Conservation (phyloP, 2,888 invertebrate species). For the Drepanosiphum platanoidis region DNA sequence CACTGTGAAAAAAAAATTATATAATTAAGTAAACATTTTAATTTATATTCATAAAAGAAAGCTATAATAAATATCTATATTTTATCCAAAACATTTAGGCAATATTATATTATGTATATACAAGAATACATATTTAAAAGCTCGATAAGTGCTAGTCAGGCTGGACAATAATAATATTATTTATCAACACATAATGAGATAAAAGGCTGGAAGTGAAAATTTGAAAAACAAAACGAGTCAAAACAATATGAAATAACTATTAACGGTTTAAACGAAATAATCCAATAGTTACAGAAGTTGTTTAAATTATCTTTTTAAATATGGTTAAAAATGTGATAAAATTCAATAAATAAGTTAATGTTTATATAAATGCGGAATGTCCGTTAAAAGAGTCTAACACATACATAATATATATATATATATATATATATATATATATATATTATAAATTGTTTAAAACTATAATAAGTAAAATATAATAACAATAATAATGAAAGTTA, state of each 20-base stretch:
- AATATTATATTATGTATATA: conserved; percentile 18
- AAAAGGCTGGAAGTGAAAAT: background rate
- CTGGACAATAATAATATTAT: conserved; percentile 3
- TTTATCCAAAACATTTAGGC: conserved; percentile 33
- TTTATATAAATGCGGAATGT: conserved; percentile 60
- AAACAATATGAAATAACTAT: conserved; percentile 22
- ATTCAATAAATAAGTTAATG: conserved; percentile 39
- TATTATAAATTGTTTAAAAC: conserved; percentile 35
- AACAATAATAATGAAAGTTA: conserved; percentile 45
- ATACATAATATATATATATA: conserved; percentile 41
- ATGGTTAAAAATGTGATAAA: conserved; percentile 50
- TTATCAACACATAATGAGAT: background rate
- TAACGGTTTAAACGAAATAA: conserved; percentile 26
- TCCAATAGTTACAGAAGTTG: conserved; percentile 9
- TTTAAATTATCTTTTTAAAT: conserved; percentile 11
- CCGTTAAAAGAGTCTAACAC: conserved; percentile 54
- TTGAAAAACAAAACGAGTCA: background rate
- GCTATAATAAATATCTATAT: conserved; percentile 25
- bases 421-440: no score
- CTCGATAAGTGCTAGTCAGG: conserved; percentile 40
- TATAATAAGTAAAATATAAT: conserved; percentile 47
- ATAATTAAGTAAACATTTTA: conserved; percentile 7
- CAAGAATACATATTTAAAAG: conserved; percentile 45
- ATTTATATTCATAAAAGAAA: conserved; percentile 21
- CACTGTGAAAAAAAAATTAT: background rate